These are phyloP conservation scores for Ophioderma brevispina DNA, from an alignment of 35 echinoderm and acorn worm genomes.

Conservation along the genomic window DNA sequence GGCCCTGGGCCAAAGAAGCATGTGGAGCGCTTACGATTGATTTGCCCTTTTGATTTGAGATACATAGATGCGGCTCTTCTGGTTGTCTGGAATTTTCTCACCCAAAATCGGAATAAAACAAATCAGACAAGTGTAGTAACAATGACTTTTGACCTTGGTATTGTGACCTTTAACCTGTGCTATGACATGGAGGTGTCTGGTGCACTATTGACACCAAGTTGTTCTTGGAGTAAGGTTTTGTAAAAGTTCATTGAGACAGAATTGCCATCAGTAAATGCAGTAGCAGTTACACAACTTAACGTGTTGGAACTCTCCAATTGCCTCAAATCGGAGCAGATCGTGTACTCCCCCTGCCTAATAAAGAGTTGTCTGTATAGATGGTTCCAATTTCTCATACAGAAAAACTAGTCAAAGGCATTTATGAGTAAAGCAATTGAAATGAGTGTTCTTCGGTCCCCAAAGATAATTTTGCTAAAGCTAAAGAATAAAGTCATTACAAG, in stretches of 20 bases:
- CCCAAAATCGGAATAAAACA: constrained; percentile 76
- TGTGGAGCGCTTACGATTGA: constrained; percentile 86
- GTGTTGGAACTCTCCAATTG: no score
- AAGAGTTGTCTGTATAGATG: no score
- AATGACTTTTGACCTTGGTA: neutral
- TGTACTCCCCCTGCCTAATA: no score
- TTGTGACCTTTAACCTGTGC: neutral
- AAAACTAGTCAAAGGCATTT: no score
- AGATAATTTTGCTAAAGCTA: no score
- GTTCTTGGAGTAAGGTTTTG: neutral
- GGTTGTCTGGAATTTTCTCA: constrained; percentile 91
- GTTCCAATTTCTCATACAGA: no score
- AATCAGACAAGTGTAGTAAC: no score
- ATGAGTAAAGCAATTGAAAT: no score
- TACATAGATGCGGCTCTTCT: constrained; percentile 95
- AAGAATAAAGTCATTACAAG: no score
- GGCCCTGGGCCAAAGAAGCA: no score
- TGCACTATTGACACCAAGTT: neutral
- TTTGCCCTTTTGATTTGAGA: constrained; percentile 99
- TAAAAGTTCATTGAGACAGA: neutral
- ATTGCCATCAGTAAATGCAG: neutral
- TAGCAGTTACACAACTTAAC: neutral
- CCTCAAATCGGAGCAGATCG: no score
- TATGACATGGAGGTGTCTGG: neutral
- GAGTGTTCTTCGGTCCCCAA: no score